Base-by-base conservation (phyloP, 2,113 vertebrate species). In the Galeopterus variegatus region DNA sequence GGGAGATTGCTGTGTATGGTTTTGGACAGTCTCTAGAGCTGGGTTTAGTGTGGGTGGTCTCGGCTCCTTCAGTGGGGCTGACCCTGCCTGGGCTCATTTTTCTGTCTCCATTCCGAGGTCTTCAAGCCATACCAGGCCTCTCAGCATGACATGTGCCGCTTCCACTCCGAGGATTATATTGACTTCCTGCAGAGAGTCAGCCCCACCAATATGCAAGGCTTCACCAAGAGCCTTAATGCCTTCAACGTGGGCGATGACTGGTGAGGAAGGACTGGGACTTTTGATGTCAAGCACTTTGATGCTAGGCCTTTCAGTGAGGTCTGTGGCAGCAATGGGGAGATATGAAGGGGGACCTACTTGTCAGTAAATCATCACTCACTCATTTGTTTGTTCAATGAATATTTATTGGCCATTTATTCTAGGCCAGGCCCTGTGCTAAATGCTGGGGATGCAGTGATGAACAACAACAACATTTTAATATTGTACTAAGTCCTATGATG, bases 201-300 rank as follows among this genome's bases (percentile, higher is more conserved):
- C 97, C 99, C 99, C 96, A 99, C 99, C 96, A 99, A 99, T 98
- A 99, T 99, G 99, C 99, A 99, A 97, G 99, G 99, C 93, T 99
- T 99, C 99, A 99, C 99, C 58, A 99, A 99, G 98, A 99, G 99
- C 98, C 99, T 99, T 94, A 99, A 99, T 12, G 99, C 99, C 81
- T 99, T 99, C 98, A 99, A 99, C 0, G 99, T 99, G 58, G 99
- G 99, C 0, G 99, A 99, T 1, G 99, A 99, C 98, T 99, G 99
- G 99, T 99, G 97, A 99, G 99, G 97, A 67, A 48, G 33, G 56
- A 41, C 60, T 75, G 75, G 77, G 67, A 28, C 36, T 90, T 90
- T 90, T 60, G n/a, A 70, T 90, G 36, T 65, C 41, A 36, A 58
- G 28, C 15, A 52, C 54, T 41, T 45, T 9, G 56, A 48, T 88